Conservation (phyloP, 2,888 invertebrate genomes). For the Callyntrura sp. region DNA sequence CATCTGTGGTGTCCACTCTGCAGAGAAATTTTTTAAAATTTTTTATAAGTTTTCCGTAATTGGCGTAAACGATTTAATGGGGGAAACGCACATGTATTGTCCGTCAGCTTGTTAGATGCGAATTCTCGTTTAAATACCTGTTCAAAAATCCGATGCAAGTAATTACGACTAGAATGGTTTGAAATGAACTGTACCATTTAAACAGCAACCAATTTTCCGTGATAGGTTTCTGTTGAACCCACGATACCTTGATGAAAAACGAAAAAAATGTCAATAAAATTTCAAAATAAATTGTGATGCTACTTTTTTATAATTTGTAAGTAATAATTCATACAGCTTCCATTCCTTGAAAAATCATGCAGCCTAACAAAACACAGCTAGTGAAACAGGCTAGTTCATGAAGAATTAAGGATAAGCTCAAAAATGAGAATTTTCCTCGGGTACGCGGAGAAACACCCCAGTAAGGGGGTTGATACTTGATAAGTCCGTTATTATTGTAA, state of each 20-base stretch:
- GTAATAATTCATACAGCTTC: slow-evolving; percentile 64
- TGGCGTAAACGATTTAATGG: too few species aligned
- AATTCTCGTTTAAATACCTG: slow-evolving; percentile 61
- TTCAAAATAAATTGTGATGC: too few species aligned
- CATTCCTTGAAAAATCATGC: slow-evolving; percentile 61
- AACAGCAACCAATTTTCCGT: slow-evolving; percentile 67
- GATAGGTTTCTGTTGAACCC: slow-evolving; percentile 64
- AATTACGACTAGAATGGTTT: slow-evolving; percentile 66
- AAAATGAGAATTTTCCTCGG: slow-evolving; percentile 57
- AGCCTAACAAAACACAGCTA: slow-evolving; percentile 72
- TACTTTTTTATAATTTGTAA: too few species aligned
- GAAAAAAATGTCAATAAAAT: too few species aligned
- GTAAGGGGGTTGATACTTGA: slow-evolving; percentile 58
- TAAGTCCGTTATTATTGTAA: slow-evolving; percentile 25
- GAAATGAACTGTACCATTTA: slow-evolving; percentile 66
- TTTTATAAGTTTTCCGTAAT: too few species aligned
- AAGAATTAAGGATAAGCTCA: slow-evolving; percentile 63
- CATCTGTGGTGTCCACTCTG: slow-evolving; percentile 70
- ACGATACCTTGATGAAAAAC: slow-evolving; percentile 60
- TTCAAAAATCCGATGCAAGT: slow-evolving; percentile 71
- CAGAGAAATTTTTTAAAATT: too few species aligned
- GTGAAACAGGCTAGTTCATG: slow-evolving; percentile 75
- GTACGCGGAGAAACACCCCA: slow-evolving; percentile 63
- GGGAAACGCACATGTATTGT: too few species aligned
- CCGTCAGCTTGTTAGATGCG: too few species aligned